Percentiles rank a stretch among this genome's conserved stretches.
These are phyloP conservation scores for Elachura formosa DNA, from an alignment of 2,113 vertebrate genomes.

Conservation along the genomic window DNA sequence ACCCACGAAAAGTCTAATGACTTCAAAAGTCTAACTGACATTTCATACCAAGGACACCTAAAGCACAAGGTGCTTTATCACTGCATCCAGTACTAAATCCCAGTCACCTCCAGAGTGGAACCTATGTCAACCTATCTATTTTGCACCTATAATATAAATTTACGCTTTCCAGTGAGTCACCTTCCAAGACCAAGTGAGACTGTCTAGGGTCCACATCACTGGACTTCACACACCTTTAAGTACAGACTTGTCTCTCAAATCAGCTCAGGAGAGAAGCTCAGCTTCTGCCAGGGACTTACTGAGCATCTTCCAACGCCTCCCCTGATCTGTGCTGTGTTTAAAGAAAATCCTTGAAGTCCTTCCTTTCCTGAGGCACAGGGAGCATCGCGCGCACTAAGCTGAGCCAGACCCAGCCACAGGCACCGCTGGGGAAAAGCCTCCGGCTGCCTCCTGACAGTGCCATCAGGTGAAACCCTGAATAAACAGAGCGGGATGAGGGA, in stretches of 20 bases:
- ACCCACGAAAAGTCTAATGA: not conserved
- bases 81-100: not conserved
- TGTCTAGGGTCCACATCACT: not conserved
- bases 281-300: not conserved
- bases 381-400: rapidly evolving
- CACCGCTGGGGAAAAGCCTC: not conserved
- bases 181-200: not conserved
- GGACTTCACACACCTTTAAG: not conserved
- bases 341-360: not conserved
- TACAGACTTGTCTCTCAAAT: not conserved
- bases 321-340: not conserved
- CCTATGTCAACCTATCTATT: not conserved
- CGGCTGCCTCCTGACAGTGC: conserved; percentile 47
- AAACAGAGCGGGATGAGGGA: conserved; percentile 51
- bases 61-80: not conserved
- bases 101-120: not conserved
- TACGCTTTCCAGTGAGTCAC: not conserved
- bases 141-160: not conserved
- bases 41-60: not conserved
- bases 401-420: not conserved
- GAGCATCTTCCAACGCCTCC: not conserved
- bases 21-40: not conserved
- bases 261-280: not conserved
- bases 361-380: not conserved
- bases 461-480: conserved; percentile 70